Conservation (phyloP, 2,113 vertebrate species). For the Zingel zingel region DNA sequence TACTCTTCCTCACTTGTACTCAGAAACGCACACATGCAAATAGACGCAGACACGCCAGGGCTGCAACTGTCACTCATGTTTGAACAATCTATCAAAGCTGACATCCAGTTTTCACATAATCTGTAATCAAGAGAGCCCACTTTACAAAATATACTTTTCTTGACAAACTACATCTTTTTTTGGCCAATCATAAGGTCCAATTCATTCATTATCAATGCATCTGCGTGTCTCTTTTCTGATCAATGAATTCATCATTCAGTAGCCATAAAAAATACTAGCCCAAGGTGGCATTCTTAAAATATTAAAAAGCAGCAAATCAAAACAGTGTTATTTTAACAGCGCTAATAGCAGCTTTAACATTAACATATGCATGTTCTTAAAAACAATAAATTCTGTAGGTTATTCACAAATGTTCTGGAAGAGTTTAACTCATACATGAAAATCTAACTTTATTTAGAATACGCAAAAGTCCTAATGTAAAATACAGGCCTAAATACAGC, state of each 20-base stretch:
- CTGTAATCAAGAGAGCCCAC: background rate
- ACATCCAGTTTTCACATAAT: slow-evolving; percentile 2
- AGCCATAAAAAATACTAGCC: background rate
- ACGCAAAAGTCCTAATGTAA: background rate
- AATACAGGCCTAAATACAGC: background rate
- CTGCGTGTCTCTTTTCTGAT: background rate
- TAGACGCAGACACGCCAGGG: background rate
- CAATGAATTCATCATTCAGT: background rate
- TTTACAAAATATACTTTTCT: background rate
- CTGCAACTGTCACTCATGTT: slow-evolving; percentile 33
- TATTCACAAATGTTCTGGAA: background rate
- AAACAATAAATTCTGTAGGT: too few relatives aligned
- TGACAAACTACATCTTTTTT: background rate
- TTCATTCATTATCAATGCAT: background rate
- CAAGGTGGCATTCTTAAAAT: background rate
- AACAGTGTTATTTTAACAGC: background rate
- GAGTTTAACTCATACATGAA: too few relatives aligned
- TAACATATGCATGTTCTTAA: background rate
- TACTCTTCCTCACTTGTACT: slow-evolving; percentile 27
- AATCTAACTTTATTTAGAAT: too few relatives aligned
- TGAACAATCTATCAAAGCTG: slow-evolving; percentile 33
- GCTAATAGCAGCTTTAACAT: background rate
- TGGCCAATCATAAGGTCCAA: background rate
- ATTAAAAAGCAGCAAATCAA: background rate
- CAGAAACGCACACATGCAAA: slow-evolving; percentile 43